Percentiles rank a stretch among this genome's conserved stretches.
Conservation (phyloP, 1,140 invertebrate genomes). For the Helicoverpa armigera region DNA sequence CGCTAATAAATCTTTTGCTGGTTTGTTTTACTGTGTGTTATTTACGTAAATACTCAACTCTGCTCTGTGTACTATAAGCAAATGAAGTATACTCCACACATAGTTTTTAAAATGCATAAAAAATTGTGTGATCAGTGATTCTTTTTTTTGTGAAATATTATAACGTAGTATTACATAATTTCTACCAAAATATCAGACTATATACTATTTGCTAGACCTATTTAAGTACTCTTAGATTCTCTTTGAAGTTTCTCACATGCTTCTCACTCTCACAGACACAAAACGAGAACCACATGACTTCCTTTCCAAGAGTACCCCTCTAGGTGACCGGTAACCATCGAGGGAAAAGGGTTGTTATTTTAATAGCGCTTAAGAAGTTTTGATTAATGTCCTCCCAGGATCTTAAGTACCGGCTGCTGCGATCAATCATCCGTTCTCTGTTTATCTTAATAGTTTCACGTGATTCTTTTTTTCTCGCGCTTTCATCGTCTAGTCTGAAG, state of each 20-base stretch:
- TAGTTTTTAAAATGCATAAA: too few species aligned
- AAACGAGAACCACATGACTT: constrained; percentile 15
- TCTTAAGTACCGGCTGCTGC: constrained; percentile 40
- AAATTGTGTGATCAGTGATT: too few species aligned
- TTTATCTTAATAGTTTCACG: constrained; percentile 46
- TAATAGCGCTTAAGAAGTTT: constrained; percentile 57
- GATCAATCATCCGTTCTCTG: constrained; percentile 46
- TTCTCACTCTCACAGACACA: background rate
- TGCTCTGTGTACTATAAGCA: too few species aligned
- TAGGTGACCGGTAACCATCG: constrained; percentile 34
- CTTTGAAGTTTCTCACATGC: too few species aligned
- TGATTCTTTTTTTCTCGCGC: constrained; percentile 29
- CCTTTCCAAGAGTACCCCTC: background rate
- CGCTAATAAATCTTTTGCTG: background rate
- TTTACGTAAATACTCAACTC: too few species aligned
- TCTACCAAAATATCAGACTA: too few species aligned
- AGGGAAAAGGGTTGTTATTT: constrained; percentile 50
- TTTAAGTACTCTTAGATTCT: too few species aligned
- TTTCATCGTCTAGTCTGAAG: constrained; percentile 1
- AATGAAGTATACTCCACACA: too few species aligned
- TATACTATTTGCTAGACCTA: too few species aligned
- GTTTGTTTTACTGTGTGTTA: background rate
- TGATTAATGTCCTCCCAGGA: constrained; percentile 54
- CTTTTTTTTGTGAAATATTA: too few species aligned
- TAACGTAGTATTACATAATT: too few species aligned